Base-by-base conservation (phyloP, 2,888 invertebrate species). In the Agriotes lineatus region DNA sequence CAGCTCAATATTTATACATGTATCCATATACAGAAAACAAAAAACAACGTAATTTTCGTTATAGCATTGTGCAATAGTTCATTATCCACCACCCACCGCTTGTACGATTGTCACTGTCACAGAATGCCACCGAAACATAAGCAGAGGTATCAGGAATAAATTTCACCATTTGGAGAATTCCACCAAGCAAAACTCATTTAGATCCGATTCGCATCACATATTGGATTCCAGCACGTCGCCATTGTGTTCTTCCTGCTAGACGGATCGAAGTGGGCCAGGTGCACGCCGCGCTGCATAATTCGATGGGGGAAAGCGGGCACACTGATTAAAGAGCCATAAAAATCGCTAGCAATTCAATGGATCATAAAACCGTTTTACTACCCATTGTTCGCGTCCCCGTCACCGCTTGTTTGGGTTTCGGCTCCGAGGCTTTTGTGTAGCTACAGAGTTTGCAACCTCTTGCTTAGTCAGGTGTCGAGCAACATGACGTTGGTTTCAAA, bases 331-430 rank as follows among this genome's bases (percentile, higher is more conserved):
- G 44, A 39, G 16, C 44, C 35, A 44, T 58, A 60, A 60, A 58
- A 58, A 57, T 22, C 6, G 12, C 45, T 19, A 22, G 9, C 20
- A 60, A 60, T 60, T 60, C 59, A 60, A 60, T 60, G 48, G 45
- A 16, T 37, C 59, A 60, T 60, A 60, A 60, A 60, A 19, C n/a
- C 25, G 45, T 12, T 45, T 60, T 45, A 60, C 59, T 14, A 33
- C 59, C 59, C 44, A 60, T 60, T 60, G 59, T 60, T 48, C 19
- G 9, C 39, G 22, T 5, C 3, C 4, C 25, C 25, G 25, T 25
- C 39, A 22, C 45, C n/a, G 16, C 18, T 52, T 52, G 52, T 52
- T 52, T 52, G 52, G 52, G 52, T 52, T 52, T 35, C 18, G 33
- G 16, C 52, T 19, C 12, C 30, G 52, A 10, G 16, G 1, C 33